These are phyloP conservation scores for Chloroceryle inda DNA, from an alignment of 2,797 vertebrate genomes.

Conservation along the genomic window DNA sequence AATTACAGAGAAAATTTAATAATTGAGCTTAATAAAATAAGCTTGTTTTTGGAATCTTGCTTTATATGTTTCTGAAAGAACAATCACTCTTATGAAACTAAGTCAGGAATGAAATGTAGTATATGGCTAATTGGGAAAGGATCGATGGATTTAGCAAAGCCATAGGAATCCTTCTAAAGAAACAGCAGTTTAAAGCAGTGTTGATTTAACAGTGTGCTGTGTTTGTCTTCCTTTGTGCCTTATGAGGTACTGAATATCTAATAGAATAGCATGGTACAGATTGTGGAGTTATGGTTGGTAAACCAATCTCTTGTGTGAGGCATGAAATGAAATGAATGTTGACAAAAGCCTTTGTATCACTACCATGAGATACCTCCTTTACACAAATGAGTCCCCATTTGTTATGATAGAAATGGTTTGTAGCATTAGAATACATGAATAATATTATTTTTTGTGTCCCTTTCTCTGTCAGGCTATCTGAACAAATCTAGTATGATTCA, in stretches of 20 bases:
- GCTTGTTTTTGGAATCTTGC: conserved; percentile 77
- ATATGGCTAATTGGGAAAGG: conserved; percentile 72
- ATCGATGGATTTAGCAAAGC: conserved; percentile 70
- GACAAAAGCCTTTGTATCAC: neutral
- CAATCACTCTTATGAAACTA: conserved; percentile 75
- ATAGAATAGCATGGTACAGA: neutral
- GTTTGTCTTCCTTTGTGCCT: neutral
- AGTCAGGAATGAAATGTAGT: conserved; percentile 73
- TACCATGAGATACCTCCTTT: neutral
- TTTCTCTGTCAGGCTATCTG: neutral
- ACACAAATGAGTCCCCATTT: neutral
- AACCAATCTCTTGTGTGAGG: fast-evolving
- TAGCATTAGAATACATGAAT: neutral
- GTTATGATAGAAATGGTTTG: neutral
- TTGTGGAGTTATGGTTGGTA: neutral
- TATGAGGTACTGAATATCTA: neutral
- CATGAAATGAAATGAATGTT: neutral
- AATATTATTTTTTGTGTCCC: neutral
- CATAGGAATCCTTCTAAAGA: conserved; percentile 20
- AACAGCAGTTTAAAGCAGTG: neutral
- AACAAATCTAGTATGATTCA: neutral
- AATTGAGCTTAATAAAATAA: conserved; percentile 81
- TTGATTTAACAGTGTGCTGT: neutral
- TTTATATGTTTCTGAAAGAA: conserved; percentile 71
- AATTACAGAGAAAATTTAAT: conserved; percentile 83